These are phyloP conservation scores for Loriculus beryllinus DNA, from an alignment of 2,797 vertebrate genomes.

Conservation along the genomic window DNA sequence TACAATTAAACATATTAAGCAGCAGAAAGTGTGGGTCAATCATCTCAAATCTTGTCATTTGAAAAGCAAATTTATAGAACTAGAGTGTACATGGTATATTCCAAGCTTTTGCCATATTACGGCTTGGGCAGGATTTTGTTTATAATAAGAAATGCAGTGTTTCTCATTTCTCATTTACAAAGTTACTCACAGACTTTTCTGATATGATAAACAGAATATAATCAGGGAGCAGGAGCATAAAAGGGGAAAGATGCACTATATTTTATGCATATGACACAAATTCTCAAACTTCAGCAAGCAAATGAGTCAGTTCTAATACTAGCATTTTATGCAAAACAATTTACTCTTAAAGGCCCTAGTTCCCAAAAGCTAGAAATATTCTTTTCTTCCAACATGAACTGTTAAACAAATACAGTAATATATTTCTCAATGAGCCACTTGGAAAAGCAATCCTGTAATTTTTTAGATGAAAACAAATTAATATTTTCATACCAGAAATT, in stretches of 20 bases:
- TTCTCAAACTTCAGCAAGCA: not conserved
- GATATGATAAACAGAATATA: not conserved
- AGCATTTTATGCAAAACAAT: not conserved
- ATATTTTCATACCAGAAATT: not conserved
- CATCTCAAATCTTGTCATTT: not conserved
- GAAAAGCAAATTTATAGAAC: not conserved
- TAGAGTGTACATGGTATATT: not conserved
- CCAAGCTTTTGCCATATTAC: not conserved
- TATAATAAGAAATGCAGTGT: not conserved
- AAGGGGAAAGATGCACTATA: not conserved
- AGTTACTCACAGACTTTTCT: not conserved
- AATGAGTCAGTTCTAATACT: not conserved
- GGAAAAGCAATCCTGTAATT: not conserved
- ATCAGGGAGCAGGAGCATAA: not conserved
- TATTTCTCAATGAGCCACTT: not conserved
- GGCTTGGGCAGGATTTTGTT: not conserved
- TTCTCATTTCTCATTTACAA: not conserved
- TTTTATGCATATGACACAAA: not conserved
- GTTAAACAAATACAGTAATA: not conserved
- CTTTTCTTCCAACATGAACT: not conserved
- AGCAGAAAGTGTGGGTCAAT: not conserved
- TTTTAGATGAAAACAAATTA: rapidly evolving
- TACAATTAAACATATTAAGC: not conserved
- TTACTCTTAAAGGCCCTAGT: not conserved
- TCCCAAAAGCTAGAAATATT: not conserved